Base-by-base conservation (phyloP, 92 coral and sea anemone genomes). In the Phenganax stokvisi region DNA sequence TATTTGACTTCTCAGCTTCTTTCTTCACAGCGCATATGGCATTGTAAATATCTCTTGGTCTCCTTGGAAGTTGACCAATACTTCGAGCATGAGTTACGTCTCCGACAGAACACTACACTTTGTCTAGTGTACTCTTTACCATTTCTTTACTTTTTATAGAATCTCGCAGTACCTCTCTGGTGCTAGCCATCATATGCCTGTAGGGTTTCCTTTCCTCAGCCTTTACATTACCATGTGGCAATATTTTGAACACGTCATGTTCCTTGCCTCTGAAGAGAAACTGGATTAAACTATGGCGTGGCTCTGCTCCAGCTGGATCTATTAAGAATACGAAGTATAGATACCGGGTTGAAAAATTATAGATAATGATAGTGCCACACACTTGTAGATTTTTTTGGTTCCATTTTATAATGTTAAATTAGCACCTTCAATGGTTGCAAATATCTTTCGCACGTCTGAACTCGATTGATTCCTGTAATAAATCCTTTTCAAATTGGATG, bases 31-130 rank as follows among this genome's bases (percentile, higher is more conserved):
- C 47, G 3, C 47, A 37, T 37, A 2, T 37, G 47, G 47, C 47
- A 37, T 5, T 37, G 47, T 37, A 37, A 37, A 37, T 37, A 37
- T 37, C 47, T 37, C 16, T 59, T 13, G 74, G 74, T 56, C 85
- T 68, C 17, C 85, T 25, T 54, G 85, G 85, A 28, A 81, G 85
- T 71, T 81, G 17, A 57, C 79, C 85, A 9, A 57, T 15, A n/a
- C 77, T 69, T 7, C 78, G 68, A 10, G 85, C 74, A 12, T 20
- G 8, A 17, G 83, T 79, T 12, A 79, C 75, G 68, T 79, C 83
- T 12, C 83, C 83, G 28, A 79, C 83, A 3, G 83, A 79, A 79
- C 76, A 44, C 28, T 61, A 79, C 28, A 79, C 72, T 27, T 25
- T 71, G 68, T 79, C 83, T 5, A 79, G 58, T 6, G 76, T 55